Evolutionary conservation across 2,797 vertebrate species (phyloP).

Genomic region (Carcharodon carcharias): DNA sequence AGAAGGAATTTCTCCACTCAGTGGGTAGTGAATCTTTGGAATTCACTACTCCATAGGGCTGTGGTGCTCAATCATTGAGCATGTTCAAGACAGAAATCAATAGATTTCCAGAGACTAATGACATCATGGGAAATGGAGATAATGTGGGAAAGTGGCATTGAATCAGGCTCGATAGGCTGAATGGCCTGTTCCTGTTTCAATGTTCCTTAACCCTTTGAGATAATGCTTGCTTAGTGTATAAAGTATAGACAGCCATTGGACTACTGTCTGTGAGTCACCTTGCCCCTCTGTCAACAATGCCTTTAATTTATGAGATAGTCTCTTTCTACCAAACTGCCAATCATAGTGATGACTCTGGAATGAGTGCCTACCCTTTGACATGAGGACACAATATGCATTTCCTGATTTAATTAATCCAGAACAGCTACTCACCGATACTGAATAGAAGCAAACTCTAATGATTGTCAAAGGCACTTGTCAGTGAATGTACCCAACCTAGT

Average conservation of each 20-base stretch:
- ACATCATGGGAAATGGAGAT: too few species aligned
- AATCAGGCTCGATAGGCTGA: too few species aligned
- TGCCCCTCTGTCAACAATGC: not conserved
- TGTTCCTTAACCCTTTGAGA: not conserved
- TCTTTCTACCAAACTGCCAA: not conserved
- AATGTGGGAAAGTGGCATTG: too few species aligned
- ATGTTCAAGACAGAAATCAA: too few species aligned
- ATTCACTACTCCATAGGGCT: too few species aligned
- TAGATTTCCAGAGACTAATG: too few species aligned
- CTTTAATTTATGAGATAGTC: not conserved
- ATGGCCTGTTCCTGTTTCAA: too few species aligned
- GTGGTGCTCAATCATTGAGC: too few species aligned
- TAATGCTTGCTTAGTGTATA: not conserved
- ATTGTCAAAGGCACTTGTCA: conserved; percentile 13
- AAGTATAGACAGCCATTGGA: not conserved
- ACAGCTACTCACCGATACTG: not conserved
- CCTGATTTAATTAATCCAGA: conserved; percentile 7
- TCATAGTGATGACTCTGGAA: not conserved
- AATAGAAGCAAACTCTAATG: not conserved
- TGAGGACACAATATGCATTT: not conserved
- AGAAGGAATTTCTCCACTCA: too few species aligned
- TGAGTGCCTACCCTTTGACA: not conserved
- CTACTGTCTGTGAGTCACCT: not conserved
- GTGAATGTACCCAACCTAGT: not conserved
- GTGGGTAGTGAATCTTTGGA: too few species aligned